Percentiles rank a stretch among this genome's conserved stretches.
phyloP scores from a whole-genome alignment of 2,888 invertebrate genomes.

The Trissolcus japonicus region DNA sequence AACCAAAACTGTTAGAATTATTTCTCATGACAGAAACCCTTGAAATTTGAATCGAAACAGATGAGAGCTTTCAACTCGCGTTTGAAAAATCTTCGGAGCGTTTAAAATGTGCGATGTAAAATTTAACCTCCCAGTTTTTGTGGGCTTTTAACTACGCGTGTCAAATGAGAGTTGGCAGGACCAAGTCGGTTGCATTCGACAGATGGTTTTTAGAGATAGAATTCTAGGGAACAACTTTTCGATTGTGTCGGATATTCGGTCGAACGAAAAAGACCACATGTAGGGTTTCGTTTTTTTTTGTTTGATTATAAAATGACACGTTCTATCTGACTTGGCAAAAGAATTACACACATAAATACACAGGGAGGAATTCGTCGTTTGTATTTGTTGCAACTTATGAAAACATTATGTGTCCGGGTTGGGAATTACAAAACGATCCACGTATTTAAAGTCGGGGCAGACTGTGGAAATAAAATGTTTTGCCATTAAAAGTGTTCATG shows the following conservation, averaged over 20 bases:
- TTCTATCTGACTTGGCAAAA: too few species aligned
- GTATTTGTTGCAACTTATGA: too few species aligned
- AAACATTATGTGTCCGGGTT: too few species aligned
- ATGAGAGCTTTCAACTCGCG: conserved; percentile 6
- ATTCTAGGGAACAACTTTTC: background rate
- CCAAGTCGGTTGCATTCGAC: conserved; percentile 1
- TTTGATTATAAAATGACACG: too few species aligned
- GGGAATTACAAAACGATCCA: too few species aligned
- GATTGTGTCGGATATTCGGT: background rate
- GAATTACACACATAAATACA: too few species aligned
- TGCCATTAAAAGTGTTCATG: too few species aligned
- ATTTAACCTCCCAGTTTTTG: conserved; percentile 6
- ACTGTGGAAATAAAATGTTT: too few species aligned
- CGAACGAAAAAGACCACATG: conserved; percentile 13
- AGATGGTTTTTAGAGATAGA: conserved; percentile 10
- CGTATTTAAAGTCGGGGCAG: too few species aligned
- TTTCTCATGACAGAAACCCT: background rate
- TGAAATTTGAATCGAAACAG: conserved; percentile 7
- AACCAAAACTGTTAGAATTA: background rate
- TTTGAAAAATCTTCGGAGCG: conserved; percentile 17
- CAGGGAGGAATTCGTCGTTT: too few species aligned
- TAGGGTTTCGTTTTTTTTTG: background rate
- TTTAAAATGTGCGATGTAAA: conserved; percentile 1
- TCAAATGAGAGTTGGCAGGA: conserved; percentile 17
- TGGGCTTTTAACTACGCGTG: conserved; percentile 17